Conservation (phyloP, 2,113 vertebrate genomes). For the Calidris pygmaea region DNA sequence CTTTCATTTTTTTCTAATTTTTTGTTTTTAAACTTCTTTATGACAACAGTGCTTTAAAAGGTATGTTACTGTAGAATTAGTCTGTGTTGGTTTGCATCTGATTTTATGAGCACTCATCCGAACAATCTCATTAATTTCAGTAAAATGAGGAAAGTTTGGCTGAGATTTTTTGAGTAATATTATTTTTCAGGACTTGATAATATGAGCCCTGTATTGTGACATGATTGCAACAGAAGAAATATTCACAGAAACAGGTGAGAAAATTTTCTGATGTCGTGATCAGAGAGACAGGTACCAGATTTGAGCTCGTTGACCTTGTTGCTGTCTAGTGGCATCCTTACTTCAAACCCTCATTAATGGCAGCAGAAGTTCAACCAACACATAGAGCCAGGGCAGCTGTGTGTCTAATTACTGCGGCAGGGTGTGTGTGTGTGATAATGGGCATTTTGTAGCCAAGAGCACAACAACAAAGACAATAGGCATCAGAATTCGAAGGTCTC, state of each 20-base stretch:
- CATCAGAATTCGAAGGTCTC: background rate
- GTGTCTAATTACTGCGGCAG: background rate
- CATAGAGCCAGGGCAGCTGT: background rate
- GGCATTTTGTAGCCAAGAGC: background rate
- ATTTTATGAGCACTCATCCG: background rate
- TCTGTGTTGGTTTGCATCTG: background rate
- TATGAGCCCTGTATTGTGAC: background rate
- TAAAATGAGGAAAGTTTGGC: background rate
- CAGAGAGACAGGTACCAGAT: background rate
- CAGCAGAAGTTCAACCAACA: background rate
- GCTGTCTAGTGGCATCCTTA: background rate
- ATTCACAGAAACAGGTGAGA: background rate
- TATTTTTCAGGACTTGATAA: background rate
- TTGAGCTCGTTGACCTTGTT: background rate
- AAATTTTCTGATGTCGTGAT: background rate
- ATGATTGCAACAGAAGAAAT: background rate
- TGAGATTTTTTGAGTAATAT: background rate
- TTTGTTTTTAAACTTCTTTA: background rate
- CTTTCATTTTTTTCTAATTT: background rate
- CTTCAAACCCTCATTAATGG: background rate
- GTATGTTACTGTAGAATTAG: background rate
- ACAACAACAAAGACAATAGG: background rate
- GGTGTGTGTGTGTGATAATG: background rate
- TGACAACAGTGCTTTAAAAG: background rate
- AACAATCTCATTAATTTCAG: background rate